These are phyloP conservation scores for Trypoxylus dichotomus DNA, from an alignment of 1,140 invertebrate species.

Conservation along the genomic window DNA sequence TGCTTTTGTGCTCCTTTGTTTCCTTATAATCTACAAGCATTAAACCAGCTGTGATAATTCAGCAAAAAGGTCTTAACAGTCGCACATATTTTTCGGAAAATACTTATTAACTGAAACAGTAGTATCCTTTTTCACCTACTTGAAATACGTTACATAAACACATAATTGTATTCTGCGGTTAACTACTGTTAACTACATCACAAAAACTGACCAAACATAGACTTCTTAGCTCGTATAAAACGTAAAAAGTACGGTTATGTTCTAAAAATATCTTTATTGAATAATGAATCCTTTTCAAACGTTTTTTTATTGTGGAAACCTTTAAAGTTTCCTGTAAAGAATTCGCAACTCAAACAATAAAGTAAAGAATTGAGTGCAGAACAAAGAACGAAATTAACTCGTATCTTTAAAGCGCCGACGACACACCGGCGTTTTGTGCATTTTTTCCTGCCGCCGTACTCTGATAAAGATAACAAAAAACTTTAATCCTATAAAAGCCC, in stretches of 20 bases:
- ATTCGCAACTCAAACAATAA: background rate
- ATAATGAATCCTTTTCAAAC: background rate
- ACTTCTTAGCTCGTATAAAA: background rate
- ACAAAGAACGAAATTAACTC: slow-evolving; percentile 1
- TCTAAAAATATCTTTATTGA: background rate
- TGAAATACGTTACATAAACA: too few species aligned
- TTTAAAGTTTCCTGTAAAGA: background rate
- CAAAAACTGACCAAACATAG: too few species aligned
- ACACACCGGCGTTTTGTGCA: background rate
- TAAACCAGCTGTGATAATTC: too few species aligned
- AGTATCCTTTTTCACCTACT: too few species aligned
- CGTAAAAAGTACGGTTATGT: background rate
- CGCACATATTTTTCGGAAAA: too few species aligned
- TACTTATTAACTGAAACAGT: too few species aligned
- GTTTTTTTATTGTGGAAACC: background rate
- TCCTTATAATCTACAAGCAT: too few species aligned
- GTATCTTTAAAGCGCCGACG: background rate
- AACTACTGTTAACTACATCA: too few species aligned
- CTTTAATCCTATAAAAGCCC: background rate
- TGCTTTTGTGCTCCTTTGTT: too few species aligned
- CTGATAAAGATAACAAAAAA: background rate
- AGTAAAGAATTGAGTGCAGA: background rate
- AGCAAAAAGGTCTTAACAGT: too few species aligned
- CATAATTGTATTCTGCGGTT: background rate
- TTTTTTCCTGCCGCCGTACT: background rate